Evolutionary conservation across 2,888 invertebrate species (phyloP), one percentile per base, ranked within the genome.

Genomic region (Dasysyrphus tricinctus): DNA sequence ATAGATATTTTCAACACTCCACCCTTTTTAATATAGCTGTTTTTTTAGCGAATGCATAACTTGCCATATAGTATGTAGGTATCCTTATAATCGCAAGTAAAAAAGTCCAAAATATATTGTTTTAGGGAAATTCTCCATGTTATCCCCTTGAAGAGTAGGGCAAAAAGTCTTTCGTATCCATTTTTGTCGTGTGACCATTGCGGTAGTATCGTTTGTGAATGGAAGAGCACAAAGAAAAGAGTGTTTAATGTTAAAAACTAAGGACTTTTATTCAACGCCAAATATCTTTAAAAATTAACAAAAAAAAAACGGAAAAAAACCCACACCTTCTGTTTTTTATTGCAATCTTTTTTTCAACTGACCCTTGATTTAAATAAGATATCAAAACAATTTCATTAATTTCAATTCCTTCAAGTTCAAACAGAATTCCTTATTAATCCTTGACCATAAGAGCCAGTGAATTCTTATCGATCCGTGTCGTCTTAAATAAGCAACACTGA

Each of bases 391-490:
- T 69, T 39, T 54, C 24, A 61, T 61, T 61, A 61, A 61, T 61
- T 42, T 42, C 61, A 24, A 24, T 14, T 16, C 34, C 37, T 37
- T 61, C 8, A 74, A 56, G 57, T 61, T 82, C 51, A 82, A 82
- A 82, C 37, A 29, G 82, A 82, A 82, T 78, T 73, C 54, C 29
- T 65, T 59, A 82, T 67, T 6, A 73, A 78, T 73, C 82, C 78
- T 78, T 82, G 82, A 82, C 82, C 82, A 78, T 78, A 82, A 73
- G 73, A 69, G 51, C 37, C 57, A 51, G 44, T 54, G 37, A 82
- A 73, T 61, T 51, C 14, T 56, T 78, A 56, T 73, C 39, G 78
- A 78, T 51, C 51, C 54, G 19, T 73, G 51, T 72, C 63, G 56
- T 59, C 57, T 77, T 29, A 76, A 70, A 51, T 42, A 81, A 65